Percentiles rank a stretch among this genome's conserved stretches.
phyloP scores from a whole-genome alignment of 2,113 vertebrate genomes.

The Mesitornis unicolor region DNA sequence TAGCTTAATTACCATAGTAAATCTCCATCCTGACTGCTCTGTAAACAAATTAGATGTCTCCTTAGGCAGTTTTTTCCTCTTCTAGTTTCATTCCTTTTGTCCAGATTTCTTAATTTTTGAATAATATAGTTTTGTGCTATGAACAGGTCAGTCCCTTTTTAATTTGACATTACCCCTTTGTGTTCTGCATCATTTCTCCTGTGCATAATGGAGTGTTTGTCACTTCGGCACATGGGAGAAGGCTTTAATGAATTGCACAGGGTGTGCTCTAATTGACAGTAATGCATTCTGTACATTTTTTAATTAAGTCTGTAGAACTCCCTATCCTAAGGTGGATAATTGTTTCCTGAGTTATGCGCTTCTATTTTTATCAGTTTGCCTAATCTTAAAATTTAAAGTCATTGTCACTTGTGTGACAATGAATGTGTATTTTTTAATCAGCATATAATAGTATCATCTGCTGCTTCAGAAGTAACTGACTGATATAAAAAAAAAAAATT shows the following conservation, averaged over 20 bases:
- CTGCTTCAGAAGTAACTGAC: background rate
- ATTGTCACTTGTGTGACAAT: background rate
- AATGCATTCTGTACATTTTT: constrained; percentile 43
- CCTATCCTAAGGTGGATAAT: constrained; percentile 41
- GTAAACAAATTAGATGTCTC: constrained; percentile 12
- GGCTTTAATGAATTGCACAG: constrained; percentile 47
- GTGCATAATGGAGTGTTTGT: constrained; percentile 4
- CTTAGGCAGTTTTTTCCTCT: background rate
- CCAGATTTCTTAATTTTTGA: background rate
- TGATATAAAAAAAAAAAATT: background rate
- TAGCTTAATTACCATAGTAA: constrained; percentile 42
- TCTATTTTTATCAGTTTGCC: constrained; percentile 30
- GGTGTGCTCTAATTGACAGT: constrained; percentile 50
- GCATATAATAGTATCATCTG: background rate
- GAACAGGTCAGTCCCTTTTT: constrained; percentile 8
- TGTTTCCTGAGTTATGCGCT: constrained; percentile 36
- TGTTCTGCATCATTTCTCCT: constrained; percentile 20
- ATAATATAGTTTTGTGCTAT: background rate
- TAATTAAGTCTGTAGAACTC: constrained; percentile 58
- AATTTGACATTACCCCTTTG: background rate
- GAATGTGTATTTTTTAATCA: background rate
- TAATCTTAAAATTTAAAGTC: constrained; percentile 7
- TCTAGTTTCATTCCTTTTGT: background rate
- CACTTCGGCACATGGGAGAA: background rate
- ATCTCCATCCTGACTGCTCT: background rate